Evolutionary conservation across 2,888 invertebrate genomes (phyloP).

Genomic region (Drosophila mettleri): DNA sequence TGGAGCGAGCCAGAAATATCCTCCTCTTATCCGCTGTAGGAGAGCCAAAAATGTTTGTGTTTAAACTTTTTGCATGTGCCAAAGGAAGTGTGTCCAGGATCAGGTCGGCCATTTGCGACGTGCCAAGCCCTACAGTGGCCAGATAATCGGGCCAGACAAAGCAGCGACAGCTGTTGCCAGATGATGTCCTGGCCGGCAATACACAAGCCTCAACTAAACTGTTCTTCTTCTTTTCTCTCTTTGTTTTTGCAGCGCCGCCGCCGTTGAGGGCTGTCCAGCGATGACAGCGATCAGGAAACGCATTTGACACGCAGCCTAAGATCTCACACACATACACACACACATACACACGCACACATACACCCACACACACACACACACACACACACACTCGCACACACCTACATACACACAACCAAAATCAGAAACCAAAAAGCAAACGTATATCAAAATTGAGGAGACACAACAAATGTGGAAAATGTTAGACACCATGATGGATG

Average conservation of each 20-base stretch:
- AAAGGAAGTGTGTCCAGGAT: slow-evolving; percentile 61
- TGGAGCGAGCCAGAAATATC: background rate
- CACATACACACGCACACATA: slow-evolving; percentile 21
- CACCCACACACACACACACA: slow-evolving; percentile 26
- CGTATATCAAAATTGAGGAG: slow-evolving; percentile 1
- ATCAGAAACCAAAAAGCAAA: slow-evolving; percentile 33
- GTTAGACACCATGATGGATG: slow-evolving; percentile 77
- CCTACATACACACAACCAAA: slow-evolving; percentile 20
- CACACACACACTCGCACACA: slow-evolving; percentile 19
- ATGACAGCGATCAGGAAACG: slow-evolving; percentile 70
- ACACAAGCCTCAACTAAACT: slow-evolving; percentile 38
- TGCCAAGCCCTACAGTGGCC: slow-evolving; percentile 70
- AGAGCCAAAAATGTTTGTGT: background rate
- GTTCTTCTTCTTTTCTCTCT: slow-evolving; percentile 10
- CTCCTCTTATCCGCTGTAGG: too few species aligned
- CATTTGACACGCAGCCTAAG: slow-evolving; percentile 73
- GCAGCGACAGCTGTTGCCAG: slow-evolving; percentile 42
- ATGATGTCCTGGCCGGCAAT: slow-evolving; percentile 31
- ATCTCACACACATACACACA: slow-evolving; percentile 37
- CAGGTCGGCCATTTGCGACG: slow-evolving; percentile 56
- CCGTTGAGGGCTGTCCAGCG: slow-evolving; percentile 71
- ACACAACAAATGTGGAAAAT: slow-evolving; percentile 84
- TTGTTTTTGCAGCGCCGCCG: slow-evolving; percentile 60
- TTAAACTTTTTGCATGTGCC: slow-evolving; percentile 45
- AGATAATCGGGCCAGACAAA: slow-evolving; percentile 70